phyloP scores from a whole-genome alignment of 2,888 invertebrate species.

The Scaptomyza tumidula region DNA sequence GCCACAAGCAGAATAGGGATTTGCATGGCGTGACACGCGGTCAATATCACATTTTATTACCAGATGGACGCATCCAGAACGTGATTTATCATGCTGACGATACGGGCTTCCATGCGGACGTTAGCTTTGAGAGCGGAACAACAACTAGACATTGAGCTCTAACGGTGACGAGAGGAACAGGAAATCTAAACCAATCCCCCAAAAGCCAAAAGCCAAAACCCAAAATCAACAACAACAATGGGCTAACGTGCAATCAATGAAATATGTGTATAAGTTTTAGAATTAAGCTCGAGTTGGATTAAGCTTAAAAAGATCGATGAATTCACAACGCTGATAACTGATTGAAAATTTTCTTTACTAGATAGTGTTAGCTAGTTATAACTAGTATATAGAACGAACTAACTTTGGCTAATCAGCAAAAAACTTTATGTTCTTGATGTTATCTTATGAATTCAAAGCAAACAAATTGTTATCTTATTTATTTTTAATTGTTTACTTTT shows the following conservation, averaged over 20 bases:
- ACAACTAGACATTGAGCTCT: slow-evolving; percentile 56
- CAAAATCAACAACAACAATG: slow-evolving; percentile 10
- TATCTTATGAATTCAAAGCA: not conserved
- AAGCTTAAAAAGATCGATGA: not conserved
- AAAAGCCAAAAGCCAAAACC: not conserved
- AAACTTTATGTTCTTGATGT: too few relatives aligned
- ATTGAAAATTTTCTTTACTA: not conserved
- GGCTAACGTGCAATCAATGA: slow-evolving; percentile 45
- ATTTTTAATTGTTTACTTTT: not conserved
- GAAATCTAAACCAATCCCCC: slow-evolving; percentile 7
- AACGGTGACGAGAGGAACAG: not conserved
- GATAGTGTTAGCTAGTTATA: not conserved
- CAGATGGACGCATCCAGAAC: slow-evolving; percentile 91
- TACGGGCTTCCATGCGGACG: slow-evolving; percentile 91
- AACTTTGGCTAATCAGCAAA: too few relatives aligned
- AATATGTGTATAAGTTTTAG: slow-evolving; percentile 22
- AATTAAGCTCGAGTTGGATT: not conserved
- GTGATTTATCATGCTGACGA: slow-evolving; percentile 92
- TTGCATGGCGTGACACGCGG: slow-evolving; percentile 89
- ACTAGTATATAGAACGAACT: too few relatives aligned
- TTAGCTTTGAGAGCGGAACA: slow-evolving; percentile 86
- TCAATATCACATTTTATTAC: slow-evolving; percentile 91
- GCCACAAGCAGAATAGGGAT: slow-evolving; percentile 89
- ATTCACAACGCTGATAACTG: too few relatives aligned
- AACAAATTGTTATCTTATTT: not conserved